phyloP scores from a whole-genome alignment of 2,888 invertebrate genomes.

The Coremacera marginata region DNA sequence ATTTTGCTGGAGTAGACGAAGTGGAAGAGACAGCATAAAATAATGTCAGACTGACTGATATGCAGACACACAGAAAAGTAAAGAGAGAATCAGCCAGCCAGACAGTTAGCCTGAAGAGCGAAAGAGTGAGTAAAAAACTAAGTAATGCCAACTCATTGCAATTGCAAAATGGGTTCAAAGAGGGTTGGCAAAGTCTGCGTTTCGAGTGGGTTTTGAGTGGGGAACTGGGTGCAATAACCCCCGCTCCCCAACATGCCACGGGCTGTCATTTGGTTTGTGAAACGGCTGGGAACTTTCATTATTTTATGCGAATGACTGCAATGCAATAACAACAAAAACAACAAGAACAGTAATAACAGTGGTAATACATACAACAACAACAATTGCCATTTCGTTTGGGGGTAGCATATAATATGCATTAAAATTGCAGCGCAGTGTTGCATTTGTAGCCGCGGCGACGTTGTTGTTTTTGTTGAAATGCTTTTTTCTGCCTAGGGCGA shows the following conservation, averaged over 20 bases:
- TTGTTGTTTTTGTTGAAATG: conserved; percentile 17
- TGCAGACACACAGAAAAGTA: conserved; percentile 11
- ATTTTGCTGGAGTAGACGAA: conserved; percentile 15
- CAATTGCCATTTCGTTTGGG: neutral
- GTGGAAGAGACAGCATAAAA: neutral
- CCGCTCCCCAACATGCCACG: too few relatives aligned
- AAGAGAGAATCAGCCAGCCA: conserved; percentile 40
- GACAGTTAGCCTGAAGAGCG: conserved; percentile 31
- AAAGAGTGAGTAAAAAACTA: conserved; percentile 36
- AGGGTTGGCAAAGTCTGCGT: too few relatives aligned
- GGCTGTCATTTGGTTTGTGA: neutral
- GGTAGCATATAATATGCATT: conserved; percentile 27
- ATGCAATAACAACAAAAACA: conserved; percentile 53
- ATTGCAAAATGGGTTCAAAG: neutral
- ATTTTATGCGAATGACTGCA: conserved; percentile 66
- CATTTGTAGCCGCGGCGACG: neutral
- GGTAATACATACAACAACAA: conserved; percentile 39
- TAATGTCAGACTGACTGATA: conserved; percentile 9
- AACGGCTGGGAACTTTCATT: conserved; percentile 62
- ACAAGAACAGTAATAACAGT: conserved; percentile 25
- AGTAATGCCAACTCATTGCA: conserved; percentile 15
- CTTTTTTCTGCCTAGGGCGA: neutral
- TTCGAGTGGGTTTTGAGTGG: too few relatives aligned
- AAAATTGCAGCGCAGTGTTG: conserved; percentile 32
- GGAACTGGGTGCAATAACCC: too few relatives aligned